Evolutionary conservation across 2,888 invertebrate genomes (phyloP).

Genomic region (Amorpha juglandis): DNA sequence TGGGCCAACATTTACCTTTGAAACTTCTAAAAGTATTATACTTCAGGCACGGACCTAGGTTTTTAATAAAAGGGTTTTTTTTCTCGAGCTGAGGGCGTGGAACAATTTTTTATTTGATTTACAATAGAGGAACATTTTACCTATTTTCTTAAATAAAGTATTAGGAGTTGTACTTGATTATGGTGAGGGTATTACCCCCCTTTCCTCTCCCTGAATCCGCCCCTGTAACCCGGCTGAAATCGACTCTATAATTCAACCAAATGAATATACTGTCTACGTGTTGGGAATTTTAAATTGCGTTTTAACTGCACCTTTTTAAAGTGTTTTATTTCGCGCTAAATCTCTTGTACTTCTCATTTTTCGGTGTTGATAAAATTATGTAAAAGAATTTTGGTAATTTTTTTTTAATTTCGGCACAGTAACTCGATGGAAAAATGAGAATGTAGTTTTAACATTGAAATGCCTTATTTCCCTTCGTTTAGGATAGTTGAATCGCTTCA

Average conservation of each 20-base stretch:
- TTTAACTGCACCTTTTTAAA: conserved; percentile 14
- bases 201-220: background rate
- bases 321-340: conserved; percentile 18
- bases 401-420: no score
- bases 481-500: no score
- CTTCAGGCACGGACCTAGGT: background rate
- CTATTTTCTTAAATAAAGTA: background rate
- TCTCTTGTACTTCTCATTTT: conserved; percentile 6
- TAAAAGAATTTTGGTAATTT: background rate
- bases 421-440: no score
- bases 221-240: conserved; percentile 16
- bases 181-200: background rate
- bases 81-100: background rate
- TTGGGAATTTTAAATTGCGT: conserved; percentile 17
- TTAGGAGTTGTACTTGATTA: no score
- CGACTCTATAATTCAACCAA: conserved; percentile 25
- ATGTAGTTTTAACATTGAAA: no score
- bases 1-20: conserved; percentile 21
- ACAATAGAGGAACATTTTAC: background rate
- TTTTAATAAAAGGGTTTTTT: background rate
- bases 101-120: background rate
- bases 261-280: conserved; percentile 23
- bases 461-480: no score
- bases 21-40: conserved; percentile 19
- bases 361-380: background rate